These are phyloP conservation scores for Pollenia amentaria DNA, from an alignment of 2,888 invertebrate species.

Conservation along the genomic window DNA sequence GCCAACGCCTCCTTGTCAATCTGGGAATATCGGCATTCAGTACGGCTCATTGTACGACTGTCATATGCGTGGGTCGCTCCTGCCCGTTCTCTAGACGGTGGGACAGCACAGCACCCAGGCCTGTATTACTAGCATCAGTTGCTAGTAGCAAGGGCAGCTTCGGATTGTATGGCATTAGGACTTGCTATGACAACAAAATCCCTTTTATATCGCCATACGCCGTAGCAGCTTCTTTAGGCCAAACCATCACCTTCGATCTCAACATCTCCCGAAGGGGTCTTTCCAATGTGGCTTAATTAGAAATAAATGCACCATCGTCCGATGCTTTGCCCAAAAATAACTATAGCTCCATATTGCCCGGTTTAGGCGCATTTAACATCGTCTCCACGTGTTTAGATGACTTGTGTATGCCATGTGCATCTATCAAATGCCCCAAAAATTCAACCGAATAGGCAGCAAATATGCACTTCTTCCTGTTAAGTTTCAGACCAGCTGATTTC, in stretches of 20 bases:
- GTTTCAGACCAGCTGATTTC: neutral
- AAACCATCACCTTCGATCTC: too few relatives aligned
- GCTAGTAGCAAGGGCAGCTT: neutral
- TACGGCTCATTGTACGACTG: neutral
- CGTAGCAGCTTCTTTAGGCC: too few relatives aligned
- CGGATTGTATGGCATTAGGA: neutral
- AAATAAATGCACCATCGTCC: slow-evolving; percentile 31
- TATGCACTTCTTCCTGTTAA: slow-evolving; percentile 29
- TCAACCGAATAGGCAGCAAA: slow-evolving; percentile 45
- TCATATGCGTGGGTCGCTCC: neutral
- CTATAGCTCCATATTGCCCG: slow-evolving; percentile 47
- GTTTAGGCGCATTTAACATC: slow-evolving; percentile 20
- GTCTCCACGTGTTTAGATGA: neutral
- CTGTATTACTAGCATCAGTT: neutral
- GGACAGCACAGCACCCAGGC: neutral
- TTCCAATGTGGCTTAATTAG: neutral
- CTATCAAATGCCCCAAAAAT: neutral
- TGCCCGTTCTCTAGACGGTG: neutral
- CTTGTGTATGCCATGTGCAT: neutral
- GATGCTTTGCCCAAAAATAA: slow-evolving; percentile 46
- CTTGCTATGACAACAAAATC: neutral
- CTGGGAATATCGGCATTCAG: neutral
- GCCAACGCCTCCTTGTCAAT: neutral
- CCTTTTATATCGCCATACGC: neutral
- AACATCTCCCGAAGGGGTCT: too few relatives aligned